A percentile compares a stretch with the other conserved stretches of the same genome.
These are phyloP conservation scores for Hetaerina titia DNA, from an alignment of 2,888 invertebrate genomes.

Conservation along the genomic window DNA sequence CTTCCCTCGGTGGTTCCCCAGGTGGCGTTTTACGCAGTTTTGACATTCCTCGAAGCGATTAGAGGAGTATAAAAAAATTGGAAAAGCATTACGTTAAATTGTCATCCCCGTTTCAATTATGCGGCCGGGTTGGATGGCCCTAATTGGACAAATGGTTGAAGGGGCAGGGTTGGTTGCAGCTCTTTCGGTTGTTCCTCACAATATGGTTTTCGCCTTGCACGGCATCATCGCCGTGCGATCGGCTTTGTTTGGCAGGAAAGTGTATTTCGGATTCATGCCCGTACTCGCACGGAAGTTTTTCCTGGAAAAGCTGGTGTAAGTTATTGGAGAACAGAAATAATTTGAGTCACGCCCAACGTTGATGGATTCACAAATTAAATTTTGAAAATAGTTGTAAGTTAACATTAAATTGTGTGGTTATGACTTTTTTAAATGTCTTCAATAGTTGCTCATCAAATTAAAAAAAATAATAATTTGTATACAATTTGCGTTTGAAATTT, in stretches of 20 bases:
- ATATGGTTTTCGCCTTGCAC: no score
- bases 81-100: slow-evolving; percentile 23
- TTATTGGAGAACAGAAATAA: not conserved
- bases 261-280: no score
- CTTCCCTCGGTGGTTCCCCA: not conserved
- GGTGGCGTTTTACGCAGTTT: slow-evolving; percentile 65
- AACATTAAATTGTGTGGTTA: no score
- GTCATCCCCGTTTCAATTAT: not conserved
- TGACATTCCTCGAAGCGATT: slow-evolving; percentile 55
- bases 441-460: no score
- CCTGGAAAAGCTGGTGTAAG: not conserved
- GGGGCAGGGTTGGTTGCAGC: not conserved
- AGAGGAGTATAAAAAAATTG: not conserved
- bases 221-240: no score
- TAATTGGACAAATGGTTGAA: not conserved
- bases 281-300: no score
- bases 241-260: not conserved
- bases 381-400: no score
- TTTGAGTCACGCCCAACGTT: no score
- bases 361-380: no score
- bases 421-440: no score
- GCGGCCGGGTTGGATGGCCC: not conserved
- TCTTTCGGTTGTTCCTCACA: not conserved
- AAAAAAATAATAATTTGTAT: no score
- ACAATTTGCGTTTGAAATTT: no score